These are phyloP conservation scores for Sylvilagus floridanus DNA, from an alignment of 2,797 vertebrate genomes.

Conservation along the genomic window DNA sequence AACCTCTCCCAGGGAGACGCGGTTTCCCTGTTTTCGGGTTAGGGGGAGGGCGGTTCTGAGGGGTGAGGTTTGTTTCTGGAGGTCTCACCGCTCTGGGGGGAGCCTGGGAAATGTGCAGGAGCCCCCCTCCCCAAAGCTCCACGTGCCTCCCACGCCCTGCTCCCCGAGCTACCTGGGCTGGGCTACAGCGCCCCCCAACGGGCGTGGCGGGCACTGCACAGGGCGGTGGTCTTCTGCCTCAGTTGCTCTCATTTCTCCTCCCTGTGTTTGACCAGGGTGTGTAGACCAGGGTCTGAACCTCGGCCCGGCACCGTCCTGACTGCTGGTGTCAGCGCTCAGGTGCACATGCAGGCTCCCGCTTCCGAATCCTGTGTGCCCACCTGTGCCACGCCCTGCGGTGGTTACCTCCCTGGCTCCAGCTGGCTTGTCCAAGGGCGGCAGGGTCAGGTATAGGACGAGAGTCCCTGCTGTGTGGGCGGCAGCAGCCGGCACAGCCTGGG, in stretches of 20 bases:
- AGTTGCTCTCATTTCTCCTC: background rate
- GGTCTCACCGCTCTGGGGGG: background rate
- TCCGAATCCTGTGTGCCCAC: accelerated
- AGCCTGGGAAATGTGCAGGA: background rate
- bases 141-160: background rate
- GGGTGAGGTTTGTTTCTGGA: background rate
- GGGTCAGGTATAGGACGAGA: background rate
- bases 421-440: background rate
- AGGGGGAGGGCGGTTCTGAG: background rate
- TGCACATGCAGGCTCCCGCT: background rate
- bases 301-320: too few species aligned
- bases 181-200: background rate
- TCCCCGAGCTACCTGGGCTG: background rate
- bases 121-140: too few species aligned
- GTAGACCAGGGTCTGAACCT: background rate
- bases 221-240: background rate
- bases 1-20: background rate
- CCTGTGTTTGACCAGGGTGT: too few species aligned
- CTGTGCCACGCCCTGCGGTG: background rate
- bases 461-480: background rate
- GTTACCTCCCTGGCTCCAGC: background rate
- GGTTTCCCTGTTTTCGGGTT: background rate
- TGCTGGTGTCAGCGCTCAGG: too few species aligned
- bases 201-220: background rate
- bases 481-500: background rate